Percentiles rank a stretch among this genome's conserved stretches.
These are phyloP conservation scores for Rhinichthys klamathensis DNA, from an alignment of 2,113 vertebrate species.

Conservation along the genomic window DNA sequence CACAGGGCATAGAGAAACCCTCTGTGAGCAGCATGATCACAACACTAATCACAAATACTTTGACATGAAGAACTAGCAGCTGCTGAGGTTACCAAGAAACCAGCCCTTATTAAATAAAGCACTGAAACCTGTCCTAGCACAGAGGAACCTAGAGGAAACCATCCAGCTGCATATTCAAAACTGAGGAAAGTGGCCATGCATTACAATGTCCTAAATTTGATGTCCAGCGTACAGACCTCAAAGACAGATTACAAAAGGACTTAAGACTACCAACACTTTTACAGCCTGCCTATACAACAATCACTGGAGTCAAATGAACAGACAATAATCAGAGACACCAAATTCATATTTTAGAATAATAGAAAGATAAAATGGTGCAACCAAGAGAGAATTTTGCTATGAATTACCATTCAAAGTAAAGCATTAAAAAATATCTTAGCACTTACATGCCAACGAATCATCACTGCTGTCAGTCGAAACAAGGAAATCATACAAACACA, in stretches of 20 bases:
- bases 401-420: conserved; percentile 50
- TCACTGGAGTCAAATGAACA: not conserved
- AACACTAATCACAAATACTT: conserved; percentile 2
- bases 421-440: conserved; percentile 45
- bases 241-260: conserved; percentile 7
- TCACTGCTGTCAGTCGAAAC: not conserved
- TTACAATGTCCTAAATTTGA: conserved; percentile 20
- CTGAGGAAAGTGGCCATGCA: conserved; percentile 6
- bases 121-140: not conserved
- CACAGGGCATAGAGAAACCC: not conserved
- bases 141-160: not conserved
- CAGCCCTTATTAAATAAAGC: not conserved
- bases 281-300: not conserved
- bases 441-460: conserved; percentile 33
- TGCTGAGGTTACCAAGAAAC: conserved; percentile 7
- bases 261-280: not conserved
- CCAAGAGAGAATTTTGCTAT: not conserved
- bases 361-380: not conserved
- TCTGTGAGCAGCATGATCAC: conserved; percentile 13
- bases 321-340: not conserved
- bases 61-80: not conserved
- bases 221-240: not conserved
- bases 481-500: not conserved
- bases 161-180: conserved; percentile 47
- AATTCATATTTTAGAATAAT: not conserved